phyloP scores from a whole-genome alignment of 2,888 invertebrate genomes.

The Lepidonotus clava region DNA sequence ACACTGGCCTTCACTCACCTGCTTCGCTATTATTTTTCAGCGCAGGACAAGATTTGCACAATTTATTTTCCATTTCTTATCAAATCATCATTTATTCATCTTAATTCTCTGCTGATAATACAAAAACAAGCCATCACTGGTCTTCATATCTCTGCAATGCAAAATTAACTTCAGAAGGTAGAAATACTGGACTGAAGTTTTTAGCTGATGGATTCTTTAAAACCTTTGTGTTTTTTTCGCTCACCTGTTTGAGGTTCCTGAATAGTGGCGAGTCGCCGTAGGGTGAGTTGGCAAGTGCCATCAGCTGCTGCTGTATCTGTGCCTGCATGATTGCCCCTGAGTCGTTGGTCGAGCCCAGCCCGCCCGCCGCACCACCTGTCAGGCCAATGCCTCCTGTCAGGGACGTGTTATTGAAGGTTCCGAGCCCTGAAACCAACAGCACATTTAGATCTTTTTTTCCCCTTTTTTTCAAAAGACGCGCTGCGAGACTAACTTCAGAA shows the following conservation, averaged over 20 bases:
- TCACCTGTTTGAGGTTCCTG: conserved; percentile 83
- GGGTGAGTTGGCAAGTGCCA: conserved; percentile 87
- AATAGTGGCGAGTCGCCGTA: conserved; percentile 93
- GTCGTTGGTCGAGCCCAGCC: conserved; percentile 4
- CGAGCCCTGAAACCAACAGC: conserved; percentile 56
- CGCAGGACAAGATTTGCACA: too few species aligned
- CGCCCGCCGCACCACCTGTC: conserved; percentile 16
- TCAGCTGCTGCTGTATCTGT: conserved; percentile 77
- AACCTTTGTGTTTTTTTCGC: not conserved
- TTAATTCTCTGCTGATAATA: too few species aligned
- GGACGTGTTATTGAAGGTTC: conserved; percentile 51
- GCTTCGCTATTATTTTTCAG: too few species aligned
- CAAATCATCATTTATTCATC: too few species aligned
- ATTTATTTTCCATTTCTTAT: too few species aligned
- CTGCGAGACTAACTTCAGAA: too few species aligned
- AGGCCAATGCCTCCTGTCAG: conserved; percentile 55
- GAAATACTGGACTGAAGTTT: not conserved
- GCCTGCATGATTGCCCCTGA: conserved; percentile 19
- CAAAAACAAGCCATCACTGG: too few species aligned
- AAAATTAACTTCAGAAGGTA: too few species aligned
- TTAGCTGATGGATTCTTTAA: not conserved
- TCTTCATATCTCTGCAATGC: too few species aligned
- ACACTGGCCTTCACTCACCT: too few species aligned
- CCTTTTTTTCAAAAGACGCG: too few species aligned
- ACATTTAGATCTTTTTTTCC: too few species aligned